phyloP scores from a whole-genome alignment of 2,113 vertebrate species.

The Indicator maculatus region DNA sequence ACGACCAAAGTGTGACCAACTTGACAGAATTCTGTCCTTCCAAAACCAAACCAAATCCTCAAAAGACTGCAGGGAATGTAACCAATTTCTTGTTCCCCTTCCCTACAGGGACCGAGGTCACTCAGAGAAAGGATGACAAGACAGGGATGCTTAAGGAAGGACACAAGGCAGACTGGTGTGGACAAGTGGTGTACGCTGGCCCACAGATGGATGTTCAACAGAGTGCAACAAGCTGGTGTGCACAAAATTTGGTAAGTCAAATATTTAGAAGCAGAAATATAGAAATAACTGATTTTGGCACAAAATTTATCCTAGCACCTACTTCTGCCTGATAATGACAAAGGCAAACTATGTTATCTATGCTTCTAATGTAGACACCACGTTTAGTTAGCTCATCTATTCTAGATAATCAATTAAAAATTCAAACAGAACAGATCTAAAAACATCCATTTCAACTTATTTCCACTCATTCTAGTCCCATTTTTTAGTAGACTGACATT shows the following conservation, averaged over 20 bases:
- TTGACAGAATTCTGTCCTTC: neutral
- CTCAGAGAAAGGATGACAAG: neutral
- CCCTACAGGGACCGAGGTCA: neutral
- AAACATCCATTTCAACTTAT: neutral
- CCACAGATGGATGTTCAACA: neutral
- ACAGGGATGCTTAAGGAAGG: neutral
- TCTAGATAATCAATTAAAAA: neutral
- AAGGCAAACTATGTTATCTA: neutral
- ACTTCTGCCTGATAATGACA: neutral
- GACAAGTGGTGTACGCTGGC: neutral
- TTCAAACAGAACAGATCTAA: neutral
- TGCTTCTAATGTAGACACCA: neutral
- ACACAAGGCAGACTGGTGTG: accelerated
- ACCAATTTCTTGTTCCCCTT: neutral
- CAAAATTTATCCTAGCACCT: neutral
- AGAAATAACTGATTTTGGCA: neutral
- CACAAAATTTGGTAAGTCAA: neutral
- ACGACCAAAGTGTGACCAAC: neutral
- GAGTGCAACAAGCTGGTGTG: neutral
- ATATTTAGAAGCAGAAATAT: neutral
- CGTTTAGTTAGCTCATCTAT: neutral
- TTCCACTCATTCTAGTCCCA: neutral
- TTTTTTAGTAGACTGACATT: neutral
- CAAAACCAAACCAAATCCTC: neutral
- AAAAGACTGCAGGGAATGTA: neutral